These are phyloP conservation scores for Chaetophractus vellerosus DNA, from an alignment of 2,797 vertebrate species.

Conservation along the genomic window DNA sequence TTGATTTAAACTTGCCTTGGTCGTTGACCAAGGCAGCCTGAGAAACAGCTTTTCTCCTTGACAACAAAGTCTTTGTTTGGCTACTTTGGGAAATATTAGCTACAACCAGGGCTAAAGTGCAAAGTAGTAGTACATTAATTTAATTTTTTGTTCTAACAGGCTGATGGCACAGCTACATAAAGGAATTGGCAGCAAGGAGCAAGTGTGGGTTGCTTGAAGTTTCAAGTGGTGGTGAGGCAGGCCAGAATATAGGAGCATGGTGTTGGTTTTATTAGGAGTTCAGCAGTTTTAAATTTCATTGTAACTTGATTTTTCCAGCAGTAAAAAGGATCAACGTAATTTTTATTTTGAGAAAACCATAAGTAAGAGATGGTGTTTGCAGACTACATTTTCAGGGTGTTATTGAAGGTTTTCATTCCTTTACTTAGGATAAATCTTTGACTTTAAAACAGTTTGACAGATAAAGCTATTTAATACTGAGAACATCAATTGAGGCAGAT, in stretches of 20 bases:
- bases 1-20: not conserved
- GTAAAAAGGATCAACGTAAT: slow-evolving; percentile 1
- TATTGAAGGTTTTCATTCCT: slow-evolving; percentile 43
- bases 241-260: not conserved
- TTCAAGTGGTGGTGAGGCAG: not conserved
- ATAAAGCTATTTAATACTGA: not conserved
- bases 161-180: not conserved
- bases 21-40: not conserved
- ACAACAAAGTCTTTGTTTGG: slow-evolving; percentile 64
- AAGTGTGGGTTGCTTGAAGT: slow-evolving; percentile 16
- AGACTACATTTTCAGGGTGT: not conserved
- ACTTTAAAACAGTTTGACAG: not conserved
- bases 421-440: slow-evolving; percentile 9
- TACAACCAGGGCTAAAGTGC: not conserved
- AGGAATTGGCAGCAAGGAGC: slow-evolving; percentile 32
- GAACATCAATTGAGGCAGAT: not conserved
- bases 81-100: slow-evolving; percentile 3
- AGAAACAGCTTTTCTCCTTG: not conserved
- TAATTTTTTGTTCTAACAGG: not conserved
- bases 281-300: slow-evolving; percentile 59
- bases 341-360: not conserved
- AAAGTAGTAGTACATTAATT: slow-evolving; percentile 9
- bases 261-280: slow-evolving; percentile 51
- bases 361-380: not conserved
- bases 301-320: slow-evolving; percentile 48